Evolutionary conservation across 1,140 invertebrate genomes (phyloP).

Genomic region (Brachionus asplanchnoidis): DNA sequence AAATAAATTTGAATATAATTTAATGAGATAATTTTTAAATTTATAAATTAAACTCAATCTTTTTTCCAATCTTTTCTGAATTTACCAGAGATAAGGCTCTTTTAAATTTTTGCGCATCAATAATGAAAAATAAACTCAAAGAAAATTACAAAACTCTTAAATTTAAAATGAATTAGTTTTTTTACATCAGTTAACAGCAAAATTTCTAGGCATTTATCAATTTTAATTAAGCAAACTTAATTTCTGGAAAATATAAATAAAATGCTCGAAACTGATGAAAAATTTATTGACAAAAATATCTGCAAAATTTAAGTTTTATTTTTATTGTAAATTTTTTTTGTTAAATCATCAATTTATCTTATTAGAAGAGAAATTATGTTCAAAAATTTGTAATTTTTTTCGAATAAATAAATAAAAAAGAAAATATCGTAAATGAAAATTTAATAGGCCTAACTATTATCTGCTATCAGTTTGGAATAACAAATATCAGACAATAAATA

Average conservation of each 20-base stretch:
- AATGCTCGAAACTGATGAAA: background rate
- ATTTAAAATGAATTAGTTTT: background rate
- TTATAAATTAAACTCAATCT: background rate
- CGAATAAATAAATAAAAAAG: background rate
- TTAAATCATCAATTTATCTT: background rate
- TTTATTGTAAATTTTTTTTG: background rate
- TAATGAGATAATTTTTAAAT: background rate
- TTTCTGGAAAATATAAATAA: background rate
- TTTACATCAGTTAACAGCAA: background rate
- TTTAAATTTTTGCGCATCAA: background rate
- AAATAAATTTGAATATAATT: background rate
- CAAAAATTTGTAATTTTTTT: background rate
- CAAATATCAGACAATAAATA: background rate
- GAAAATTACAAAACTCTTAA: background rate
- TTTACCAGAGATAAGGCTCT: background rate
- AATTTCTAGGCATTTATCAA: background rate
- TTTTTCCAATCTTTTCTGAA: background rate
- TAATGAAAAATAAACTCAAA: background rate
- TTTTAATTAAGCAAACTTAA: background rate
- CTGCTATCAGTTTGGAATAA: background rate
- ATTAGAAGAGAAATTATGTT: background rate
- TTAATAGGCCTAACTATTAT: background rate
- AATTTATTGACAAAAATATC: background rate
- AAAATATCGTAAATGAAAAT: background rate
- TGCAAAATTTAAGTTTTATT: background rate